Percentiles rank a stretch among this genome's conserved stretches.
Evolutionary conservation across 2,888 invertebrate genomes (phyloP).

Genomic region (Drosophila falleni): DNA sequence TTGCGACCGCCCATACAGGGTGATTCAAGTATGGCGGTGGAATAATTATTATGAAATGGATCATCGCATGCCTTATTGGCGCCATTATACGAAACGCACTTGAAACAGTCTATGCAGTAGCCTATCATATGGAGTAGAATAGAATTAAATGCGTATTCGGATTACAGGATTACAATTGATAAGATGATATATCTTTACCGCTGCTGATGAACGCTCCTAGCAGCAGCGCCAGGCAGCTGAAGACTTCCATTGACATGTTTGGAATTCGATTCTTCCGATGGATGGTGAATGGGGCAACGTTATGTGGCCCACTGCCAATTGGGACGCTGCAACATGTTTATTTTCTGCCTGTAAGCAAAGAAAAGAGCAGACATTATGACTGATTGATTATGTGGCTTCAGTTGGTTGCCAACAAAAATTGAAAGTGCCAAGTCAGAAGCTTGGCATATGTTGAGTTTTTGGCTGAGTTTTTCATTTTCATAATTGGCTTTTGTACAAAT

Average conservation of each 20-base stretch:
- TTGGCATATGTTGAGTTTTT: constrained; percentile 30
- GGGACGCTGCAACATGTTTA: constrained; percentile 46
- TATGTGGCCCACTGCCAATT: constrained; percentile 58
- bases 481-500: constrained; percentile 60
- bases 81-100: constrained; percentile 96
- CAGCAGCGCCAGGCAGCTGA: constrained; percentile 60
- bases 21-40: constrained; percentile 92
- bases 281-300: constrained; percentile 34
- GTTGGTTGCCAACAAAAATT: constrained; percentile 42
- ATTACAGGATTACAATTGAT: background rate
- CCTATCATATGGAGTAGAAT: constrained; percentile 82
- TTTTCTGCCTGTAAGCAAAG: constrained; percentile 40
- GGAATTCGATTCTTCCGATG: constrained; percentile 23
- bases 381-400: constrained; percentile 59
- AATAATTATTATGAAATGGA: constrained; percentile 97
- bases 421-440: constrained; percentile 46
- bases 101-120: constrained; percentile 96
- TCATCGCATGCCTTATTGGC: constrained; percentile 95
- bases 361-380: constrained; percentile 29
- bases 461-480: constrained; percentile 38
- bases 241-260: constrained; percentile 66
- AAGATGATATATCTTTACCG: constrained; percentile 46
- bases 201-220: constrained; percentile 62
- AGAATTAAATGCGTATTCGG: background rate
- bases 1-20: constrained; percentile 98